A percentile compares a stretch with the other conserved stretches of the same genome.
These are phyloP conservation scores for Protomyctophum bolini DNA, from an alignment of 2,113 vertebrate genomes.

Conservation along the genomic window DNA sequence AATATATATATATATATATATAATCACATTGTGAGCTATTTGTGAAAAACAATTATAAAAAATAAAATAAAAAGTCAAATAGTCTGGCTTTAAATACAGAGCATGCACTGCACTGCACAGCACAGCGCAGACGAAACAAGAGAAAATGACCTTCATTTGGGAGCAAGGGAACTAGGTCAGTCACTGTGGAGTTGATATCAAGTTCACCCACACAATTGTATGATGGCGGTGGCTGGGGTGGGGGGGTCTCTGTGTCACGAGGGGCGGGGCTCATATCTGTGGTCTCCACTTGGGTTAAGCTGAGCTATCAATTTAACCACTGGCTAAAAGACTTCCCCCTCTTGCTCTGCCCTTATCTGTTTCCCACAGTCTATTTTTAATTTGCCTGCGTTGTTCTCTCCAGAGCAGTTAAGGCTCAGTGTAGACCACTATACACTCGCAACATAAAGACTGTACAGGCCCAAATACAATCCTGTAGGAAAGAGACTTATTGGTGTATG, in stretches of 20 bases:
- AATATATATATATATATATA: no score
- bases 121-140: neutral
- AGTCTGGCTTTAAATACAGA: no score
- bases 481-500: no score
- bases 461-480: no score
- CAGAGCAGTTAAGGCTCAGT: conserved; percentile 10
- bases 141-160: conserved; percentile 51
- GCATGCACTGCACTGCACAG: no score
- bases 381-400: conserved; percentile 14
- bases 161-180: conserved; percentile 55
- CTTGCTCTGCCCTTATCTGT: conserved; percentile 47
- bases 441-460: no score
- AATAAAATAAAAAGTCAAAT: no score
- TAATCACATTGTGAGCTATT: no score
- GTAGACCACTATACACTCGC: neutral
- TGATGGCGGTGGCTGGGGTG: neutral
- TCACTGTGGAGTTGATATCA: conserved; percentile 54
- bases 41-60: no score
- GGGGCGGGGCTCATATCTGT: conserved; percentile 49
- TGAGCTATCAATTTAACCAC: conserved; percentile 38
- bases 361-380: conserved; percentile 62
- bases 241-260: conserved; percentile 42
- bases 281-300: conserved; percentile 10
- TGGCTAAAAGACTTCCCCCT: conserved; percentile 31
- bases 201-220: conserved; percentile 28